Percentiles rank a stretch among this genome's conserved stretches.
These are phyloP conservation scores for Varanus salvator DNA, from an alignment of 2,113 vertebrate genomes.

Conservation along the genomic window DNA sequence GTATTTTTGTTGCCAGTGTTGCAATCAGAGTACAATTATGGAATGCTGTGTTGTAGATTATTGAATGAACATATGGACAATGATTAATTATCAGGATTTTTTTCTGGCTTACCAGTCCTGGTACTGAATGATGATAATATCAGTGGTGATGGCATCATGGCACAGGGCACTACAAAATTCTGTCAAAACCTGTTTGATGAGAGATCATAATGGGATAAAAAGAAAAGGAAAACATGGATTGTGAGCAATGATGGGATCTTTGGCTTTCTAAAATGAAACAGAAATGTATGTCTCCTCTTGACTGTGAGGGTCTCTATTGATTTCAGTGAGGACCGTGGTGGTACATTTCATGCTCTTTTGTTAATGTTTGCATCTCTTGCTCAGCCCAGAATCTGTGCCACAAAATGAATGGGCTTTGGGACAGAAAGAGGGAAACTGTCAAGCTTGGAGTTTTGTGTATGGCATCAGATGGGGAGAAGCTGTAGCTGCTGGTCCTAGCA, in stretches of 20 bases:
- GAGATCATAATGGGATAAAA: not conserved
- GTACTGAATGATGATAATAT: not conserved
- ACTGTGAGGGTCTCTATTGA: not conserved
- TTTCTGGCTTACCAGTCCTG: not conserved
- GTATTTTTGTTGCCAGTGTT: not conserved
- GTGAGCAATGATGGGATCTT: not conserved
- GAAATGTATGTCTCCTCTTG: not conserved
- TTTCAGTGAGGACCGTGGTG: not conserved
- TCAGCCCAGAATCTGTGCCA: not conserved
- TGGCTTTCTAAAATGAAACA: not conserved
- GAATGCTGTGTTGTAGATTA: not conserved
- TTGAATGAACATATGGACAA: not conserved
- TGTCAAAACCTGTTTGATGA: not conserved
- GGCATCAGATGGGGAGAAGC: not conserved
- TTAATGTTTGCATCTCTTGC: not conserved
- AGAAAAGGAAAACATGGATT: not conserved
- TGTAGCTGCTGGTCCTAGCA: not conserved
- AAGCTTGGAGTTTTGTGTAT: not conserved
- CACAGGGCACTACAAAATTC: not conserved
- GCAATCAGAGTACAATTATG: not conserved
- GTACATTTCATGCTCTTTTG: not conserved
- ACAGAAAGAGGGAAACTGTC: not conserved
- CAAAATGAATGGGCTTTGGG: not conserved
- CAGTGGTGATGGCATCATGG: no score
- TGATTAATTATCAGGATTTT: not conserved